These are phyloP conservation scores for Leucophenga montana DNA, from an alignment of 2,888 invertebrate genomes.

Conservation along the genomic window DNA sequence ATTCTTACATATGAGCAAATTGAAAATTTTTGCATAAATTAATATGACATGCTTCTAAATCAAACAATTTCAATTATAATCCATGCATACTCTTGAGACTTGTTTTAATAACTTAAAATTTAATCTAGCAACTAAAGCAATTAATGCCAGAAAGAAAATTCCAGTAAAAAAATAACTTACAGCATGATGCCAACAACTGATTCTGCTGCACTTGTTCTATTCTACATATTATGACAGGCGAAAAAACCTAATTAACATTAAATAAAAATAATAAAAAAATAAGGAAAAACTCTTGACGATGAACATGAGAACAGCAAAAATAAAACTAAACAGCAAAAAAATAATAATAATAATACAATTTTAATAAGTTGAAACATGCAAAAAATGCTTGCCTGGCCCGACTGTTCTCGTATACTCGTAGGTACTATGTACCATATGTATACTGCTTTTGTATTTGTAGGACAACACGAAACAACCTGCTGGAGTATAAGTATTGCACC, in stretches of 20 bases:
- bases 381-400: neutral
- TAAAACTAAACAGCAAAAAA: neutral
- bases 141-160: neutral
- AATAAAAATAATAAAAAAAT: neutral
- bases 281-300: neutral
- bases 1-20: too few relatives aligned
- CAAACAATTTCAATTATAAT: too few relatives aligned
- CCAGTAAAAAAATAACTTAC: neutral
- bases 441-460: neutral
- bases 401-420: too few relatives aligned
- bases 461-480: constrained; percentile 55
- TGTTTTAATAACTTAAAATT: neutral
- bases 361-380: constrained; percentile 37
- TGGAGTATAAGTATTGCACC: constrained; percentile 44
- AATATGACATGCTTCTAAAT: too few relatives aligned
- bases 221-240: neutral
- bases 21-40: too few relatives aligned
- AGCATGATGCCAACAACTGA: neutral
- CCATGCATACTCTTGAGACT: too few relatives aligned
- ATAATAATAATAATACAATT: constrained; percentile 38
- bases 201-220: neutral
- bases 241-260: constrained; percentile 16
- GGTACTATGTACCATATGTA: too few relatives aligned
- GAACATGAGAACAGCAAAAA: constrained; percentile 5
- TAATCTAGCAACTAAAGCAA: constrained; percentile 9